Evolutionary conservation across 1,140 invertebrate genomes (phyloP).

Genomic region (Phymastichus coffea): DNA sequence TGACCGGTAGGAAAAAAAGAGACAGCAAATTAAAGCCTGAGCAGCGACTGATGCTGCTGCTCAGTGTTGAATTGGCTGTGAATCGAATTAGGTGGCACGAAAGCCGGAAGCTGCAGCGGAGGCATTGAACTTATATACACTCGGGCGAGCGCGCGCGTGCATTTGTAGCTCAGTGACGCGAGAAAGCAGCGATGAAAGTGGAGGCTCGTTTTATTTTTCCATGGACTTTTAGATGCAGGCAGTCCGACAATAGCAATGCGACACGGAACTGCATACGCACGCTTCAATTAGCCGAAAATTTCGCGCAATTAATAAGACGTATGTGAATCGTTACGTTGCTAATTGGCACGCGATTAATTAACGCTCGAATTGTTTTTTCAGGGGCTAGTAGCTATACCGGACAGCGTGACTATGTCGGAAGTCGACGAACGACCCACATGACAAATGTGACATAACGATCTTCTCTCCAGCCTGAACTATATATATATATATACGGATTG

Average conservation of each 20-base stretch:
- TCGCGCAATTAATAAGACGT: no score
- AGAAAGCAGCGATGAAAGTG: slow-evolving; percentile 12
- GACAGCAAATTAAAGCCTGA: no score
- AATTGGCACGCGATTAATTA: slow-evolving; percentile 1
- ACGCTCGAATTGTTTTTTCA: slow-evolving; percentile 3
- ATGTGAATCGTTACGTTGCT: neutral
- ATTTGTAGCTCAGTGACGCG: neutral
- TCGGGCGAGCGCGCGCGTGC: no score
- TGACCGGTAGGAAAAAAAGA: no score
- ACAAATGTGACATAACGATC: slow-evolving; percentile 20
- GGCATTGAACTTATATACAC: slow-evolving; percentile 13
- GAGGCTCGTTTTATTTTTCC: neutral
- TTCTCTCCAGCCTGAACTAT: neutral
- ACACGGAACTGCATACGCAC: no score
- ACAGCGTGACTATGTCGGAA: slow-evolving; percentile 7
- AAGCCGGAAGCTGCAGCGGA: slow-evolving; percentile 3
- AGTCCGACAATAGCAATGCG: neutral
- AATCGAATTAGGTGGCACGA: slow-evolving; percentile 6
- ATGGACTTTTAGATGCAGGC: neutral
- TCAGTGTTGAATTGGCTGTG: no score
- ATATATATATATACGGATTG: no score
- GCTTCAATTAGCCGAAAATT: no score
- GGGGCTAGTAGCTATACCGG: neutral
- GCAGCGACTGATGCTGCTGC: no score
- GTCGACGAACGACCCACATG: slow-evolving; percentile 22